Base-by-base conservation (phyloP, 2,113 vertebrate species). In the Siniperca knerii region DNA sequence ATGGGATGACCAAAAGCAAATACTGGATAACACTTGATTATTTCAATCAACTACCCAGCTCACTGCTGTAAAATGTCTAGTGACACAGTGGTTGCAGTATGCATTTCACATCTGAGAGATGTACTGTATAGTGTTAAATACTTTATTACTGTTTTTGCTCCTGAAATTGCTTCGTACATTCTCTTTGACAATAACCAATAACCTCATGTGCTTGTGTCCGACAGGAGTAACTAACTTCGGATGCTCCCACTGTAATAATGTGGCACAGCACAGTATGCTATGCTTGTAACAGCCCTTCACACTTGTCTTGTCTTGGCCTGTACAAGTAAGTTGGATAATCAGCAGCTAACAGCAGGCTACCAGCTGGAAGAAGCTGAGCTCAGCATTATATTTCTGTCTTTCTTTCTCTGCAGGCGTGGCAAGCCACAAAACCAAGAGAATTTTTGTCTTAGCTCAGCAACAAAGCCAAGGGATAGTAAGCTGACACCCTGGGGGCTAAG, bases 361-460 rank as follows among this genome's bases (percentile, higher is more conserved):
- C 33, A 44, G 42, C 75, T 66, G 20, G 52, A 83, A 81, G 48
- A 64, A 72, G 79, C 79, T 85, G 79, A 85, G 82, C 79, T 91
- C 84, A 87, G 82, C 77, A 10, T 75, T 58, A 11, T 57, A 60
- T 66, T 57, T 52, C 44, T 48, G n/a, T 72, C 48, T 69, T 57
- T 75, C 23, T 79, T 48, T 78, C 46, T 67, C 75, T 73, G 46
- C 79, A 75, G 71, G 46, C 37, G 35, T 5, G 20, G 66, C 8
- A 52, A 68, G 76, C 62, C 50, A 67, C 13, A 64, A 72, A 78
- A 79, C 50, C 60, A 64, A 29, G 18, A 9, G 50, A 62, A 55
- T 69, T 86, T 86, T 82, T 70, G 33, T 74, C 66, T 79, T 77
- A 75, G 62, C 71, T 83, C 75, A 80, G 83, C 83, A 85, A 79